These are phyloP conservation scores for Drosophila yakuba DNA, from an alignment of 1,140 invertebrate species.

Conservation along the genomic window DNA sequence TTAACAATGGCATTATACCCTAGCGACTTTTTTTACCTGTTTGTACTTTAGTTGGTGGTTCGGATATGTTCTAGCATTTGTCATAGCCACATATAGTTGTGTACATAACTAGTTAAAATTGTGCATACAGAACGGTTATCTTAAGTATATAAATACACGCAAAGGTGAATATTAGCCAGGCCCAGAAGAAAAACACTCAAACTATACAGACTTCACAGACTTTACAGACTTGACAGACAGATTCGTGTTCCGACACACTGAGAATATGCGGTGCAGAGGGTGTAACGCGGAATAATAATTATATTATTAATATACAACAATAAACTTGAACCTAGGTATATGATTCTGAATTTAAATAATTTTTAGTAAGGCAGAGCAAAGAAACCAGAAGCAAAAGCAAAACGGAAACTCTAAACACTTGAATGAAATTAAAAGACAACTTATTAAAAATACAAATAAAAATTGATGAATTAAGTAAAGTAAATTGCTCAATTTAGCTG, in stretches of 20 bases:
- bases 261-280: slow-evolving; percentile 8
- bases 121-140: slow-evolving; percentile 62
- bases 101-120: slow-evolving; percentile 82
- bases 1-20: slow-evolving; percentile 37
- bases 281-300: slow-evolving; percentile 70
- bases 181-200: slow-evolving; percentile 23
- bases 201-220: slow-evolving; percentile 25
- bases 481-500: slow-evolving; percentile 83
- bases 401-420: slow-evolving; percentile 68
- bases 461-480: slow-evolving; percentile 79
- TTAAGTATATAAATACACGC: slow-evolving; percentile 64
- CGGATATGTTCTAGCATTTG: slow-evolving; percentile 67
- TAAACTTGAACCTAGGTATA: slow-evolving; percentile 78
- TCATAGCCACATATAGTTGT: slow-evolving; percentile 80
- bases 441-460: slow-evolving; percentile 66
- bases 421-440: slow-evolving; percentile 67
- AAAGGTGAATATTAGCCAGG: slow-evolving; percentile 69
- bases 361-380: slow-evolving; percentile 71
- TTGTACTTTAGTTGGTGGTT: slow-evolving; percentile 49
- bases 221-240: slow-evolving; percentile 20
- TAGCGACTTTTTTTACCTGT: slow-evolving; percentile 56
- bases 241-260: slow-evolving; percentile 12
- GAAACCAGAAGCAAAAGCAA: slow-evolving; percentile 38
- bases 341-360: slow-evolving; percentile 83
- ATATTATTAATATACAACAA: slow-evolving; percentile 78